Base-by-base conservation (phyloP, 2,113 vertebrate genomes). In the Pantherophis guttatus region DNA sequence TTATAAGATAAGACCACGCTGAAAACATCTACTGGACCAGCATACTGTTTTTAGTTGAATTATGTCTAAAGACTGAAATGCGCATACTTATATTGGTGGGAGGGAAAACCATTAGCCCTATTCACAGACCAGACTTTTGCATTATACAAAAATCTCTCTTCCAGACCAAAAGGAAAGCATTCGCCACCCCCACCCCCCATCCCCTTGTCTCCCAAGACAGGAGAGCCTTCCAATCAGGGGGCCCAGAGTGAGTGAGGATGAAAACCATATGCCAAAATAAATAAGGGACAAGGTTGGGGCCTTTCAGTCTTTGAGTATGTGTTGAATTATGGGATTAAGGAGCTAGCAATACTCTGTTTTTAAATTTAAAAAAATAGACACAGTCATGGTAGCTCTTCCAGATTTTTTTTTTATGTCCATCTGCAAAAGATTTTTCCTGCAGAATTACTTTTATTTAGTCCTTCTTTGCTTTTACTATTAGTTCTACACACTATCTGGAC, bases 401-500 rank as follows among this genome's bases (percentile, higher is more conserved):
- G 21, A 15, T 29, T 55, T 9, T 53, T 26, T 48, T n/a, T 12
- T 24, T 24, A 33, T 75, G 17, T 24, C 86, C 52, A 21, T 48
- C 93, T 2, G 0, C n/a, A 92, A 94, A 81, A 94, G 52, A 93
- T 62, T 19, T 89, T 90, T 92, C 54, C 95, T 94, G 86, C 94
- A 88, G 15, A 55, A 94, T 91, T 95, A 89, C 95, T 90, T 96
- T 93, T 88, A 94, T 95, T 96, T 95, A 50, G 86, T 93, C 70
- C 86, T 85, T 70, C n/a, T 93, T 96, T 93, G 94, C 75, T 95
- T 96, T 97, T 93, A 89, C 87, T 89, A 1, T 81, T 86, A 90
- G 86, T 70, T 90, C 93, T 91, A 94, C 93, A 90, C 85, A 2
- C 93, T 95, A 95, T 95, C 94, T 95, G 96, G 87, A 59, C 75